A percentile compares a stretch with the other conserved stretches of the same genome.
phyloP scores from a whole-genome alignment of 2,888 invertebrate genomes.

The Dendrolimus houi region DNA sequence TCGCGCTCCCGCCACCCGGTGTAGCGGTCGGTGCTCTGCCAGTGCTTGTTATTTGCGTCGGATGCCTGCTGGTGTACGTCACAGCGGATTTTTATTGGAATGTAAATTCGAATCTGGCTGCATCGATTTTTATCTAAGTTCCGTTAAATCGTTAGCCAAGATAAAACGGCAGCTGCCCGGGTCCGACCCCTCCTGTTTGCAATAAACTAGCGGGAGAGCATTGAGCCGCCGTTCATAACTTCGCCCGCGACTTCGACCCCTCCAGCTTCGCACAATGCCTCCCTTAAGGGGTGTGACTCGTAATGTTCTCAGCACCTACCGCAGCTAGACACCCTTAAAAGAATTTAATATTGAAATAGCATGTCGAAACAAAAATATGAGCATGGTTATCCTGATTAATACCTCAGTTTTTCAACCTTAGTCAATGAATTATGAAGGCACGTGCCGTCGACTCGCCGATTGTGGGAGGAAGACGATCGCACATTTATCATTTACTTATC shows the following conservation, averaged over 20 bases:
- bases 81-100: slow-evolving; percentile 37
- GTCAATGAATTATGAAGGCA: too few species aligned
- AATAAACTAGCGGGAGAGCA: slow-evolving; percentile 36
- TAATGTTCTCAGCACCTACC: slow-evolving; percentile 34
- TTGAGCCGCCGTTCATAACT: slow-evolving; percentile 36
- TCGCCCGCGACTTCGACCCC: slow-evolving; percentile 28
- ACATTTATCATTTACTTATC: slow-evolving; percentile 55
- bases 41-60: slow-evolving; percentile 32
- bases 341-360: slow-evolving; percentile 61
- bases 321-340: slow-evolving; percentile 15
- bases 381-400: too few species aligned
- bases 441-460: neutral
- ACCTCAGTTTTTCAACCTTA: too few species aligned
- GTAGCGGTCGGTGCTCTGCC: slow-evolving; percentile 6
- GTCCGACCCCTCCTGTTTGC: slow-evolving; percentile 46
- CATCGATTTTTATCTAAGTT: slow-evolving; percentile 10
- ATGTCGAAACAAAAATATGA: slow-evolving; percentile 62
- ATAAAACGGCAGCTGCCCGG: slow-evolving; percentile 57
- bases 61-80: slow-evolving; percentile 26
- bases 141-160: slow-evolving; percentile 37
- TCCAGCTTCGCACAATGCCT: slow-evolving; percentile 33
- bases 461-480: slow-evolving; percentile 54
- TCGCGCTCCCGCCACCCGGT: slow-evolving; percentile 5
- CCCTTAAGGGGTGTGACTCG: slow-evolving; percentile 29
- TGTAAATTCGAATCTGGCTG: slow-evolving; percentile 35